Base-by-base conservation (phyloP, 2,888 invertebrate species). In the Cosmia trapezina region DNA sequence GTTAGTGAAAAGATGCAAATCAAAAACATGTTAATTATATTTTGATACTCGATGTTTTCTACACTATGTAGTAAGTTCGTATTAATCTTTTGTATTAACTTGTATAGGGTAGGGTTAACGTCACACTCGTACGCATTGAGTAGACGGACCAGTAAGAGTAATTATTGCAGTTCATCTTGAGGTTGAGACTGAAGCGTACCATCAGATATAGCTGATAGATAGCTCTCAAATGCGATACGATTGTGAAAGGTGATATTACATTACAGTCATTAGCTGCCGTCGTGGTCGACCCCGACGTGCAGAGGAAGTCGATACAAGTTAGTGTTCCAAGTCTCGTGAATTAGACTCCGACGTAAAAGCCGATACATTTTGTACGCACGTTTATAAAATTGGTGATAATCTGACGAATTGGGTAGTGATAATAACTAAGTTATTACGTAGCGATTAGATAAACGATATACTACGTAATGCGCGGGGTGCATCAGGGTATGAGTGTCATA, bases 401-500 rank as follows among this genome's bases (percentile, higher is more conserved):
- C 90, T 93, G 93, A 94, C 95, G 95, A 96, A 96, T 96, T 95
- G 95, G 93, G 91, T 94, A 94, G 91, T 89, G 93, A 94, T 94
- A 94, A 94, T 94, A 93, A 93, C 89, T 93, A 94, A 93, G 92
- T 91, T 89, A 95, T 95, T 95, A 95, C 95, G 93, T 93, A 94
- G 95, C 94, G 95, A 95, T 94, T 94, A 94, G 91, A 91, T 93
- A 73, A 92, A 93, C 90, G 89, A 83, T 86, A 92, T 90, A 91
- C 92, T 92, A 94, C 92, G 92, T 93, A 94, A 93, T 90, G 94
- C 93, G 96, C 95, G 95, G 96, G 96, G 95, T 96, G 94, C 92
- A 96, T 94, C 96, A 96, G 96, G 96, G 96, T 96, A 96, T 94
- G 96, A 94, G 94, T 96, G 96, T 96, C 96, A 95, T 95, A 93